Evolutionary conservation across 2,113 vertebrate genomes (phyloP).

Genomic region (Miniopterus natalensis): DNA sequence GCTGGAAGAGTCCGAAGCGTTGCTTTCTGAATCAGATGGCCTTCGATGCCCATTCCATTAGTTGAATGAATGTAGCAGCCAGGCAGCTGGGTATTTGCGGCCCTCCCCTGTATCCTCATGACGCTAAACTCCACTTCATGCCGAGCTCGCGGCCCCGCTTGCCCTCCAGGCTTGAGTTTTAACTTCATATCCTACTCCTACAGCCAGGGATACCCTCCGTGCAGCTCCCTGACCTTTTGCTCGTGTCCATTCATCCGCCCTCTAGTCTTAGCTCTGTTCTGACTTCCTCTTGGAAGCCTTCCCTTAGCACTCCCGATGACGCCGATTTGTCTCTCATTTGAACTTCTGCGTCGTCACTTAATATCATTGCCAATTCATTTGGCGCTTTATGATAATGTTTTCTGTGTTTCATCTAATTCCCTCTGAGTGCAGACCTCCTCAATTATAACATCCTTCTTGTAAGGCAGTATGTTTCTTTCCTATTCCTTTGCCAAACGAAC

Average conservation of each 20-base stretch:
- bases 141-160: neutral
- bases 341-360: neutral
- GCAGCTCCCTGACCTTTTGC: neutral
- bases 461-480: neutral
- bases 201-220: neutral
- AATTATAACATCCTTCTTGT: neutral
- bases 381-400: neutral
- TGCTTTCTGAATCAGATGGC: slow-evolving; percentile 78
- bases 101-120: neutral
- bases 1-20: slow-evolving; percentile 65
- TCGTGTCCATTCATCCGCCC: neutral
- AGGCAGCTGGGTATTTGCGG: slow-evolving; percentile 16
- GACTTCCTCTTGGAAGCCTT: neutral
- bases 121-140: neutral
- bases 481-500: neutral
- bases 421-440: neutral
- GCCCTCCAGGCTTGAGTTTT: neutral
- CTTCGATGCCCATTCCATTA: slow-evolving; percentile 69
- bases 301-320: neutral
- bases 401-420: slow-evolving; percentile 4
- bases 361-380: neutral
- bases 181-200: neutral
- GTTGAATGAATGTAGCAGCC: slow-evolving; percentile 32
- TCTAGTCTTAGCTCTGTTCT: neutral
- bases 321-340: neutral